Percentiles rank a stretch among this genome's conserved stretches.
phyloP scores from a whole-genome alignment of 2,888 invertebrate genomes.

The Resseliella maxima region DNA sequence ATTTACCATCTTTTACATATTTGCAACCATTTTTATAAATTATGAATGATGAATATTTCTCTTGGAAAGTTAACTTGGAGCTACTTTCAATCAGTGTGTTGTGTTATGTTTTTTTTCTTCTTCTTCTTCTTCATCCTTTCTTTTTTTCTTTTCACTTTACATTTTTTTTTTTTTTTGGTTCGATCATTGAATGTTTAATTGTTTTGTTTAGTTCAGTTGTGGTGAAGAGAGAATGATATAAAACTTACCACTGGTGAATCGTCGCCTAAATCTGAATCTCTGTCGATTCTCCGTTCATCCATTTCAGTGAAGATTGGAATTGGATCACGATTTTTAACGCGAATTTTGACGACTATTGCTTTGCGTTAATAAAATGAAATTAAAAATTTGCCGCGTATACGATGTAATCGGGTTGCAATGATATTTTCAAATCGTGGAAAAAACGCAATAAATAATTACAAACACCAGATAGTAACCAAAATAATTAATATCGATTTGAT shows the following conservation, averaged over 20 bases:
- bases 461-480: slow-evolving; percentile 22
- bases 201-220: neutral
- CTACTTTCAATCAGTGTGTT: no score
- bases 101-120: neutral
- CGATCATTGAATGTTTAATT: neutral
- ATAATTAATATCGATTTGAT: no score
- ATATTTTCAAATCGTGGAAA: neutral
- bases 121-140: neutral
- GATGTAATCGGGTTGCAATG: neutral
- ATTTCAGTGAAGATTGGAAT: slow-evolving; percentile 83
- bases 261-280: slow-evolving; percentile 81
- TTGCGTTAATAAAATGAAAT: neutral
- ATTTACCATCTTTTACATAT: neutral
- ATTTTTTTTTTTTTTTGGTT: neutral
- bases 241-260: slow-evolving; percentile 79
- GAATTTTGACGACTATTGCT: slow-evolving; percentile 78
- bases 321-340: slow-evolving; percentile 89
- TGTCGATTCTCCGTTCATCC: slow-evolving; percentile 72
- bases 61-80: neutral
- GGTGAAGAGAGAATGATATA: neutral
- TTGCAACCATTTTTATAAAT: neutral
- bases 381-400: neutral
- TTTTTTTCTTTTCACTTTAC: neutral
- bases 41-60: neutral
- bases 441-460: slow-evolving; percentile 14